These are phyloP conservation scores for Pelecanoides urinatrix DNA, from an alignment of 2,113 vertebrate genomes.

Conservation along the genomic window DNA sequence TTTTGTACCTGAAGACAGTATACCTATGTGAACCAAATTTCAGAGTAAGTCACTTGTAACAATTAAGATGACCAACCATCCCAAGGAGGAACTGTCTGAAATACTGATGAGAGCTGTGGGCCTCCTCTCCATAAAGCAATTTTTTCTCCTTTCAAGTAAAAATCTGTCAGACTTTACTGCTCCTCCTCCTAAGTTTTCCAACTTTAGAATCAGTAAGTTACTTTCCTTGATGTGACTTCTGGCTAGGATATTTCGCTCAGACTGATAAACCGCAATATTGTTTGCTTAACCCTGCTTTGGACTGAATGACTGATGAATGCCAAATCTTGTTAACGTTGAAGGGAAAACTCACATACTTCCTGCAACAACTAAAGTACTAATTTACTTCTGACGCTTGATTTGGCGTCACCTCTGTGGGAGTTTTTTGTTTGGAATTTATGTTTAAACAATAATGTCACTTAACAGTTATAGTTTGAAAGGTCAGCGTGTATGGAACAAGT, in stretches of 20 bases:
- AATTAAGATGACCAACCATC: neutral
- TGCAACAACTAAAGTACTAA: neutral
- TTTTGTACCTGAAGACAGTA: neutral
- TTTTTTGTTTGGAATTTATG: neutral
- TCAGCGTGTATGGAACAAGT: neutral
- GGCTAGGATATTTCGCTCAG: neutral
- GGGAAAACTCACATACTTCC: neutral
- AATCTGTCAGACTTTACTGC: neutral
- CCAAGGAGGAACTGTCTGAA: neutral
- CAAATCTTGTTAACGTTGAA: neutral
- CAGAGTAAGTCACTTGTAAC: neutral
- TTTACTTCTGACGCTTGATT: neutral
- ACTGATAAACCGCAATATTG: neutral
- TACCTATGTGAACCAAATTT: neutral
- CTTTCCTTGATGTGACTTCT: neutral
- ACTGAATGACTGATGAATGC: rapidly evolving
- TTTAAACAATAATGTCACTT: neutral
- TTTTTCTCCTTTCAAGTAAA: neutral
- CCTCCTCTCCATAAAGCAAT: neutral
- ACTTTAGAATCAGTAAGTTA: neutral
- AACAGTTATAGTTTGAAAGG: neutral
- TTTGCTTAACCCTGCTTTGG: neutral
- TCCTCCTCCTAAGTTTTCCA: neutral
- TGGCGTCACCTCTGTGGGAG: rapidly evolving
- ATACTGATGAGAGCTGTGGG: neutral